phyloP scores from a whole-genome alignment of 2,797 vertebrate species.

The Pseudopleuronectes americanus region DNA sequence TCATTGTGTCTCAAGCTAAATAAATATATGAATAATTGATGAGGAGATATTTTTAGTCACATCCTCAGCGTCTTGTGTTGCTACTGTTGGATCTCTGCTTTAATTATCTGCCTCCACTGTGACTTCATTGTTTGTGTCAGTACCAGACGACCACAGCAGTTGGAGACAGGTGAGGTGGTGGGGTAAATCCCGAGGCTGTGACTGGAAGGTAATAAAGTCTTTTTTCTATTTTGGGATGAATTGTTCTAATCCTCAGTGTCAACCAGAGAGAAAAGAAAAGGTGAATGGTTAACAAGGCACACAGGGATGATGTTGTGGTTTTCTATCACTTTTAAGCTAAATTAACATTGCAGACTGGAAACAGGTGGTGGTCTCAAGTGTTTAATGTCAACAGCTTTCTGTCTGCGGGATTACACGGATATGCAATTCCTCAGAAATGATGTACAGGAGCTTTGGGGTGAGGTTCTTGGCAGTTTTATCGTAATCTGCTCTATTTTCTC shows the following conservation, averaged over 20 bases:
- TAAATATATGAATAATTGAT: background rate
- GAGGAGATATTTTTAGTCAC: background rate
- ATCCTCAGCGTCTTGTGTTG: background rate
- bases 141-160: background rate
- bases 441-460: constrained; percentile 16
- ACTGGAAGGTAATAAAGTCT: background rate
- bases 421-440: constrained; percentile 22
- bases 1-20: background rate
- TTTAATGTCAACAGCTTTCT: background rate
- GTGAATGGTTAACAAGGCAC: background rate
- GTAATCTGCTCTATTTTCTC: constrained; percentile 32
- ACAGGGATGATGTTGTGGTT: background rate
- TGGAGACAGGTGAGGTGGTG: background rate
- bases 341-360: background rate
- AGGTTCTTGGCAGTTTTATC: constrained; percentile 9
- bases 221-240: background rate
- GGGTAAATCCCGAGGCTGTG: background rate
- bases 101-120: constrained; percentile 9
- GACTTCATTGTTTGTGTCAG: constrained; percentile 19
- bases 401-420: constrained; percentile 6
- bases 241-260: background rate
- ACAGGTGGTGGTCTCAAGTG: background rate
- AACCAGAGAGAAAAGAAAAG: background rate
- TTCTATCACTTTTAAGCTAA: background rate
- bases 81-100: constrained; percentile 2